phyloP scores from a whole-genome alignment of 2,113 vertebrate species.

The Vicugna pacos region DNA sequence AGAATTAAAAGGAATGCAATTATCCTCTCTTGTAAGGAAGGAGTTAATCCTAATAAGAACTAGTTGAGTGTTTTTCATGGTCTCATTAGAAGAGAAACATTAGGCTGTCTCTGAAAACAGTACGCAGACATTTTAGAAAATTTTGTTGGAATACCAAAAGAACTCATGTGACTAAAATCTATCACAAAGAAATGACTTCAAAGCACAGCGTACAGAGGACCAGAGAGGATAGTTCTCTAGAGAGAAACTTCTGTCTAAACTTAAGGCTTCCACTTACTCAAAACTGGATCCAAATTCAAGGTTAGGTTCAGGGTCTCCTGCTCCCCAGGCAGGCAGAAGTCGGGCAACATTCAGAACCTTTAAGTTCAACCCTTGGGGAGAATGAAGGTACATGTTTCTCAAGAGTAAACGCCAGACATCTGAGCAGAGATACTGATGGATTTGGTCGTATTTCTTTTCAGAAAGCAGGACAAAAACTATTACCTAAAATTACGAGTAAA shows the following conservation, averaged over 20 bases:
- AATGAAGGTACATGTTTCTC: neutral
- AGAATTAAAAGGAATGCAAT: neutral
- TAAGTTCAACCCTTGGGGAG: neutral
- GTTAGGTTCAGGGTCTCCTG: neutral
- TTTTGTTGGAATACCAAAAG: neutral
- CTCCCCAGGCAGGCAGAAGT: neutral
- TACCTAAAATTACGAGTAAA: neutral
- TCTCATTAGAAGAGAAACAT: neutral
- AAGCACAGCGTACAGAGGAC: neutral
- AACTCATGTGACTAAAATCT: neutral
- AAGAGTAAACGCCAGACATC: neutral
- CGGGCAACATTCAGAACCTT: neutral
- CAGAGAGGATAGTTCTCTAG: neutral
- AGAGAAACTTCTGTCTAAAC: neutral
- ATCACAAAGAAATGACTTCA: neutral
- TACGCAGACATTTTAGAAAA: neutral
- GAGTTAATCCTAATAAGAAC: neutral
- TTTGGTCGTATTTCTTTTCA: slow-evolving; percentile 9
- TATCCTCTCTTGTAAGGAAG: neutral
- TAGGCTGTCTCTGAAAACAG: neutral
- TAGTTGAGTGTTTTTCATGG: neutral
- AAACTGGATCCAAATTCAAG: neutral
- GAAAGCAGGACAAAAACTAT: neutral
- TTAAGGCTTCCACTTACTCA: neutral
- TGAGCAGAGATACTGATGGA: neutral